Conservation (phyloP, 2,888 invertebrate genomes). For the Microctonus hyperodae region DNA sequence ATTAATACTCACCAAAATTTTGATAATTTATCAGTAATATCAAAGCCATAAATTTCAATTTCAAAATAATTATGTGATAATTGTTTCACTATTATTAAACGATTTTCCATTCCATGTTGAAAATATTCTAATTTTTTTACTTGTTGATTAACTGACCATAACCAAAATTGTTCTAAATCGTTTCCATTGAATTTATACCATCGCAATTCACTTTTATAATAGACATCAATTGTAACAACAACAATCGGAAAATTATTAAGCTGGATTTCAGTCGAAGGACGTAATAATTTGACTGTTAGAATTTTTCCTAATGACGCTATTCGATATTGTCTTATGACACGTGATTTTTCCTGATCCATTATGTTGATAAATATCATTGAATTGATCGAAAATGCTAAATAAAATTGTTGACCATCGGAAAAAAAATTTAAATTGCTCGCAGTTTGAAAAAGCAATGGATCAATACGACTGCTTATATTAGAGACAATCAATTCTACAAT, state of each 20-base stretch:
- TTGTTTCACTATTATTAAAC: constrained; percentile 50
- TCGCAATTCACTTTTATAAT: constrained; percentile 42
- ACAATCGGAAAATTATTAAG: constrained; percentile 43
- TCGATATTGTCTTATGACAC: constrained; percentile 2
- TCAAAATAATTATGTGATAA: constrained; percentile 38
- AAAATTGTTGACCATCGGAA: constrained; percentile 34
- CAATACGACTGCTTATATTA: constrained; percentile 38
- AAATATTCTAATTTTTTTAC: constrained; percentile 48
- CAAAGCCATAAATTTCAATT: constrained; percentile 58
- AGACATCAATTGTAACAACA: constrained; percentile 44
- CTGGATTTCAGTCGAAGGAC: constrained; percentile 39
- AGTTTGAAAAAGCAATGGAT: constrained; percentile 30
- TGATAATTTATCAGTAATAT: constrained; percentile 39
- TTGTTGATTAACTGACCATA: constrained; percentile 46
- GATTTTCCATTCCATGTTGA: constrained; percentile 42
- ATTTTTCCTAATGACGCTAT: constrained; percentile 37
- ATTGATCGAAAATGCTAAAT: constrained; percentile 37
- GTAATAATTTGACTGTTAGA: constrained; percentile 43
- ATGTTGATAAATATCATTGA: constrained; percentile 39
- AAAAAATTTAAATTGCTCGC: constrained; percentile 44
- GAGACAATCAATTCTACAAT: constrained; percentile 46
- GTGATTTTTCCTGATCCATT: constrained; percentile 31
- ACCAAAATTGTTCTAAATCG: constrained; percentile 45
- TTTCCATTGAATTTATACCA: constrained; percentile 54
- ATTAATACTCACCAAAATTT: constrained; percentile 53